Conservation (phyloP, 2,888 invertebrate species). For the Drosophila colorata region DNA sequence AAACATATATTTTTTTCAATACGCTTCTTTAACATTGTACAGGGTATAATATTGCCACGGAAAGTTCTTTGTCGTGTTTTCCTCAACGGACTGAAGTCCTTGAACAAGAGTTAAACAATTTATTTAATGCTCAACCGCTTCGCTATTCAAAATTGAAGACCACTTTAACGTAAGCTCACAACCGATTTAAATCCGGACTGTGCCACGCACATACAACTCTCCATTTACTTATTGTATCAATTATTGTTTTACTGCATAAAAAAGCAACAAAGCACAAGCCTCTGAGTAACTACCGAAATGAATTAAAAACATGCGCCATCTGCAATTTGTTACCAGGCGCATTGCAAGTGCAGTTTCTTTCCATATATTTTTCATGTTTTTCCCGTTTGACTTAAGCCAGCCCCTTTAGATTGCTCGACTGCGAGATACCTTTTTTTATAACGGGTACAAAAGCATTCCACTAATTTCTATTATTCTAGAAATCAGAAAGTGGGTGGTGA, state of each 20-base stretch:
- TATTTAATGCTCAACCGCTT: no score
- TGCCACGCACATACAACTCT: no score
- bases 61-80: no score
- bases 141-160: background rate
- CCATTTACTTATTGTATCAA: conserved; percentile 36
- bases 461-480: no score
- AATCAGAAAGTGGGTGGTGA: no score
- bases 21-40: no score
- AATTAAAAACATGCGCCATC: conserved; percentile 77
- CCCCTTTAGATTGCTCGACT: background rate
- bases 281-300: conserved; percentile 60
- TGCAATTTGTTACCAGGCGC: conserved; percentile 68
- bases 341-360: conserved; percentile 40
- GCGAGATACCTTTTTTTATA: background rate
- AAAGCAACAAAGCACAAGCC: conserved; percentile 32
- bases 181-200: background rate
- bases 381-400: conserved; percentile 55
- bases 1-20: no score
- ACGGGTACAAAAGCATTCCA: no score
- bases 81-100: no score
- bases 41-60: no score
- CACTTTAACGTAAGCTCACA: background rate
- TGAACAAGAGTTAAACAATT: no score
- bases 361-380: conserved; percentile 32
- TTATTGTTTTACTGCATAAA: conserved; percentile 58